phyloP scores from a whole-genome alignment of 2,888 invertebrate genomes.

The Melipona beecheii region DNA sequence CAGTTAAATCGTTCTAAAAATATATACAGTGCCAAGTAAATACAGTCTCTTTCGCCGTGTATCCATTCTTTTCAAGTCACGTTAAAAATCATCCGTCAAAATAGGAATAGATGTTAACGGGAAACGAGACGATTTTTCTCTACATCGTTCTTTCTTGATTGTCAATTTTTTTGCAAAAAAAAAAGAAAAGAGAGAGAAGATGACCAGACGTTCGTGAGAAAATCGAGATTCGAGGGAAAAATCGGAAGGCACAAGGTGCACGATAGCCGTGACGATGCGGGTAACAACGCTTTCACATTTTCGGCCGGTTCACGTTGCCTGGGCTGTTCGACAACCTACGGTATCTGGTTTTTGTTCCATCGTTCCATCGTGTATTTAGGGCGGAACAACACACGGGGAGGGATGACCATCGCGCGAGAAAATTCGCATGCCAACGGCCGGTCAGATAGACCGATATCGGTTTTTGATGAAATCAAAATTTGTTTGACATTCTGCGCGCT shows the following conservation, averaged over 20 bases:
- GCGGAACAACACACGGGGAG: slow-evolving; percentile 47
- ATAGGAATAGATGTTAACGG: no score
- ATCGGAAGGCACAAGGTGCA: slow-evolving; percentile 1
- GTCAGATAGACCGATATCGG: slow-evolving; percentile 65
- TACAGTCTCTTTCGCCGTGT: not conserved
- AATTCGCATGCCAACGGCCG: slow-evolving; percentile 53
- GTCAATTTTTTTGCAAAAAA: no score
- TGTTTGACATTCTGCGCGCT: slow-evolving; percentile 76
- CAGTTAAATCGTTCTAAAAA: not conserved
- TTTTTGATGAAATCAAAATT: slow-evolving; percentile 77
- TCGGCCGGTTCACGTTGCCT: slow-evolving; percentile 13
- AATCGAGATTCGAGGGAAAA: not conserved
- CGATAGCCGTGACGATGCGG: not conserved
- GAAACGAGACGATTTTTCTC: no score
- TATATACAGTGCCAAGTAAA: not conserved
- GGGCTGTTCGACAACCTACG: slow-evolving; percentile 36
- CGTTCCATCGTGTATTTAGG: slow-evolving; percentile 45
- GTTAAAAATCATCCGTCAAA: no score
- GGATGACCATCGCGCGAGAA: slow-evolving; percentile 46
- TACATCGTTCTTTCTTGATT: no score
- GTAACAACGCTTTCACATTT: slow-evolving; percentile 42
- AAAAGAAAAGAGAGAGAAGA: no score
- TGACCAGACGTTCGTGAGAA: not conserved
- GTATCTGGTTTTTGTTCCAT: slow-evolving; percentile 50
- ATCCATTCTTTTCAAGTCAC: not conserved